These are phyloP conservation scores for Pipistrellus pipistrellus DNA, from an alignment of 2,797 vertebrate species.

Conservation along the genomic window DNA sequence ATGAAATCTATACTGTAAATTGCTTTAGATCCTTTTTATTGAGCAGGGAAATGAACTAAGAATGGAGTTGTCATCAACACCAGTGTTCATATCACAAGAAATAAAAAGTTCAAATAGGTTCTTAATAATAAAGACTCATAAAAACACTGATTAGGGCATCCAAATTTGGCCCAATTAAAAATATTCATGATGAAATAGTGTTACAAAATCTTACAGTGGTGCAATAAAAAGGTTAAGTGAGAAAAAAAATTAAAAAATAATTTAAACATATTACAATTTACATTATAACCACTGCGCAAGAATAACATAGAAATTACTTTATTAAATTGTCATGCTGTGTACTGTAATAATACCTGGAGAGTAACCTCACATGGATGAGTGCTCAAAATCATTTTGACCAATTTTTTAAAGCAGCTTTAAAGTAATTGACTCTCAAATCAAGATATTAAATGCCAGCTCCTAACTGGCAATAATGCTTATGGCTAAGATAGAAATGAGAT, in stretches of 20 bases:
- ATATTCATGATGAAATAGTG: not conserved
- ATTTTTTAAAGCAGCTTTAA: constrained; percentile 74
- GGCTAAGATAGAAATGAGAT: constrained; percentile 76
- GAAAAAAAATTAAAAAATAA: constrained; percentile 52
- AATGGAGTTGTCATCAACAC: not conserved
- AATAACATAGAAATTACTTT: constrained; percentile 56
- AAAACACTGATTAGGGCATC: not conserved
- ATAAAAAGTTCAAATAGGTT: constrained; percentile 43
- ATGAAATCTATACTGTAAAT: constrained; percentile 27
- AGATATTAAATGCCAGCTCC: constrained; percentile 71
- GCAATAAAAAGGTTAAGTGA: constrained; percentile 36
- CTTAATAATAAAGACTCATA: constrained; percentile 46
- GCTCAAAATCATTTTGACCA: not conserved
- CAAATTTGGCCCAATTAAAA: constrained; percentile 53
- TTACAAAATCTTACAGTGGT: constrained; percentile 2
- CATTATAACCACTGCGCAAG: not conserved
- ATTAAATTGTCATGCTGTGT: constrained; percentile 6
- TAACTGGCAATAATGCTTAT: constrained; percentile 67
- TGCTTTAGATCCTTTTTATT: constrained; percentile 38
- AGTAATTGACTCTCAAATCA: constrained; percentile 74
- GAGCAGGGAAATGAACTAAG: not conserved
- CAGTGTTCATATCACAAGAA: constrained; percentile 6
- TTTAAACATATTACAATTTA: constrained; percentile 23
- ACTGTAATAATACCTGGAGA: not conserved
- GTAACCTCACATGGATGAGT: constrained; percentile 41